These are phyloP conservation scores for Dascyllus trimaculatus DNA, from an alignment of 2,113 vertebrate species.

Conservation along the genomic window DNA sequence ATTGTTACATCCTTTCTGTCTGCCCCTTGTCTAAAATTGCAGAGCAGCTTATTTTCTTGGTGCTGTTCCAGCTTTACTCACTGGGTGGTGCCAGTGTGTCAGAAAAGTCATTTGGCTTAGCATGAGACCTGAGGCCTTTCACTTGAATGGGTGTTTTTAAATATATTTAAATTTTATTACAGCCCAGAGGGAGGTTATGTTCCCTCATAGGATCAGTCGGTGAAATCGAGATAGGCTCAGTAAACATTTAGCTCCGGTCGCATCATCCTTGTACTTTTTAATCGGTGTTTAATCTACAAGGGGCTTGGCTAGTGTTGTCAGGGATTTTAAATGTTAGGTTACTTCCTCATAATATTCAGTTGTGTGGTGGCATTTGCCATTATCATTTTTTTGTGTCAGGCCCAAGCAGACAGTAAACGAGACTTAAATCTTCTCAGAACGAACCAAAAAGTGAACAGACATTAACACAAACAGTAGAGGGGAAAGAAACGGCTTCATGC, in stretches of 20 bases:
- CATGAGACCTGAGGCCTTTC: constrained; percentile 53
- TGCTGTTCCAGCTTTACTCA: constrained; percentile 55
- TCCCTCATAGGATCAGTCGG: background rate
- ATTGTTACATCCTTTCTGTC: constrained; percentile 11
- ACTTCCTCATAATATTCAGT: constrained; percentile 51
- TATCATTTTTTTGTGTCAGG: constrained; percentile 53
- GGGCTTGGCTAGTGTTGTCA: constrained; percentile 48
- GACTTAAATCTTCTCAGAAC: constrained; percentile 59
- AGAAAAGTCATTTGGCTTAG: constrained; percentile 42
- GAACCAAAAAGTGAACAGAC: constrained; percentile 63
- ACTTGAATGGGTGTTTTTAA: constrained; percentile 55
- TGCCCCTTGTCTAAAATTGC: constrained; percentile 24
- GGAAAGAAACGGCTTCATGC: constrained; percentile 40
- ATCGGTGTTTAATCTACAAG: constrained; percentile 36
- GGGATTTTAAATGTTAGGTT: constrained; percentile 66
- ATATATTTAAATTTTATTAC: constrained; percentile 44
- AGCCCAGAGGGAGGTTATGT: constrained; percentile 7
- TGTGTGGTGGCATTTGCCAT: constrained; percentile 50
- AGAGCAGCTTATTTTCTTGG: constrained; percentile 40
- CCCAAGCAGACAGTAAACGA: constrained; percentile 50
- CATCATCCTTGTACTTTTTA: constrained; percentile 38
- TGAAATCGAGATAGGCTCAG: background rate
- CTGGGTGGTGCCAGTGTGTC: constrained; percentile 60
- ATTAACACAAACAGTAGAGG: constrained; percentile 32
- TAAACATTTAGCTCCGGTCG: constrained; percentile 3